Percentiles rank a stretch among this genome's conserved stretches.
Conservation (phyloP, 2,797 vertebrate genomes). For the Leptodactylus fallax region DNA sequence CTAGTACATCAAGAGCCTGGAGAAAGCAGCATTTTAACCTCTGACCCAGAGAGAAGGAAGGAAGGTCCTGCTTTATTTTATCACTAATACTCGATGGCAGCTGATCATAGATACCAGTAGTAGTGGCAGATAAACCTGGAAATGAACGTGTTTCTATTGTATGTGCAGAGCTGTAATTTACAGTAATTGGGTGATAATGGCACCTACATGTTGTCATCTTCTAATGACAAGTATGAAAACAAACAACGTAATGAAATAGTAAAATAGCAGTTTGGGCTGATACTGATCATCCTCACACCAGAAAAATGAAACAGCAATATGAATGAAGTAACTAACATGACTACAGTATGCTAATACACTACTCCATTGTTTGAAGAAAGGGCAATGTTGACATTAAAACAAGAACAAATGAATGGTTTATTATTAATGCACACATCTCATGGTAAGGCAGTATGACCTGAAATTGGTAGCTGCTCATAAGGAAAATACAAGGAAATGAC, state of each 20-base stretch:
- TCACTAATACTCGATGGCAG: neutral
- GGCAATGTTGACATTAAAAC: slow-evolving; percentile 9
- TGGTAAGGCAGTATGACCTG: neutral
- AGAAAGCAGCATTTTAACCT: slow-evolving; percentile 71
- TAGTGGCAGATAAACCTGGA: neutral
- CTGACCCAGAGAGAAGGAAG: slow-evolving; percentile 60
- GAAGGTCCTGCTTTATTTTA: neutral
- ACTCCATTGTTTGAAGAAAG: neutral
- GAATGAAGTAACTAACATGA: neutral
- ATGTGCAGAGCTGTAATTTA: slow-evolving; percentile 27
- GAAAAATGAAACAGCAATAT: neutral
- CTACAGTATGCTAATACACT: neutral
- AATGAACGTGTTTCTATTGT: neutral
- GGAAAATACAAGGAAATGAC: neutral
- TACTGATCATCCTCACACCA: slow-evolving; percentile 5
- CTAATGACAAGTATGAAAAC: slow-evolving; percentile 49
- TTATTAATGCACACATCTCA: slow-evolving; percentile 20
- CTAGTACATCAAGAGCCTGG: slow-evolving; percentile 80
- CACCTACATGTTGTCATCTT: slow-evolving; percentile 43
- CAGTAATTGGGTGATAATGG: slow-evolving; percentile 59
- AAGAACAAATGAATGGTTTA: neutral
- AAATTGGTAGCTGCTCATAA: neutral
- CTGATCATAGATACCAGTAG: slow-evolving; percentile 32
- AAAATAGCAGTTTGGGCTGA: neutral
- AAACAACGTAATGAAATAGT: slow-evolving; percentile 53